phyloP scores from a whole-genome alignment of 2,888 invertebrate species.

The Blastobasis adustella region DNA sequence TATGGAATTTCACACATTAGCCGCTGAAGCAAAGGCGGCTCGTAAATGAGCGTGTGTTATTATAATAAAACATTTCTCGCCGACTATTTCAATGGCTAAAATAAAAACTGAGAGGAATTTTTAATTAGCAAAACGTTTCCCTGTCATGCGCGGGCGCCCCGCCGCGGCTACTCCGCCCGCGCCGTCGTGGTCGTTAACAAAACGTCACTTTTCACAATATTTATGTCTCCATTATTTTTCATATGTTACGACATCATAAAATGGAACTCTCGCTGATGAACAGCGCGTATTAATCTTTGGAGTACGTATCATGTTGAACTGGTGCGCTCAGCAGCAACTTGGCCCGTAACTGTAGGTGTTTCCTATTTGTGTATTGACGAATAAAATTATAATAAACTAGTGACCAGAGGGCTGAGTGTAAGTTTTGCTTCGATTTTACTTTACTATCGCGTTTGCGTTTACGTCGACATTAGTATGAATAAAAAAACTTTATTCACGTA shows the following conservation, averaged over 20 bases:
- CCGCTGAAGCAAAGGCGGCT: conserved; percentile 30
- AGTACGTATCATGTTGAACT: background rate
- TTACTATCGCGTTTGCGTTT: too few relatives aligned
- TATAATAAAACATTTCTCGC: conserved; percentile 54
- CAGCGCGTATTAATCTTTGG: conserved; percentile 14
- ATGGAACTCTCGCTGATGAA: conserved; percentile 39
- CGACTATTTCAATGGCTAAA: conserved; percentile 37
- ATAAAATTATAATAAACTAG: too few relatives aligned
- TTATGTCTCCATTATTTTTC: conserved; percentile 69
- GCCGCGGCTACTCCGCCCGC: conserved; percentile 56
- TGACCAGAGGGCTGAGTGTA: too few relatives aligned
- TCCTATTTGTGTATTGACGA: too few relatives aligned
- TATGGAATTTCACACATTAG: conserved; percentile 46
- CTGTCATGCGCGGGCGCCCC: conserved; percentile 22
- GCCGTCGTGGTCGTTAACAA: conserved; percentile 60
- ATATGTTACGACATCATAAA: conserved; percentile 57
- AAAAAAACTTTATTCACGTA: too few relatives aligned
- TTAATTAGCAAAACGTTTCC: conserved; percentile 62
- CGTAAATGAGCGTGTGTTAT: conserved; percentile 48
- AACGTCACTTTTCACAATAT: conserved; percentile 68
- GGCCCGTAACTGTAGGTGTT: too few relatives aligned
- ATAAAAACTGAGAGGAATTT: conserved; percentile 27
- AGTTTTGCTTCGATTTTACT: too few relatives aligned
- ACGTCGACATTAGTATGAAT: too few relatives aligned
- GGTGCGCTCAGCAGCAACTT: too few relatives aligned